Evolutionary conservation across 1,140 invertebrate species (phyloP).

Genomic region (Musca domestica): DNA sequence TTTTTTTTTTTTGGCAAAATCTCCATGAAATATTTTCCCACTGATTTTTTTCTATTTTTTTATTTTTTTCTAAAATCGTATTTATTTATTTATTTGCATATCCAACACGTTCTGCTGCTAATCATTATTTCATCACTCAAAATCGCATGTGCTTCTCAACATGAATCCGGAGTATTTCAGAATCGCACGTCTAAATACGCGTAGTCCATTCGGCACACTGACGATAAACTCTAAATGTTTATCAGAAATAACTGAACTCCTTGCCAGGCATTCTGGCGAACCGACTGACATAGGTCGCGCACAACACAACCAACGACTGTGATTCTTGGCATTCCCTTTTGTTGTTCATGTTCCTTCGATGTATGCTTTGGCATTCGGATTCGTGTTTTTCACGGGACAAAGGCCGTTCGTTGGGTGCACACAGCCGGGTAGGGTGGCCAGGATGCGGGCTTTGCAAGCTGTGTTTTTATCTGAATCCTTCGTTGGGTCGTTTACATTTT

Average conservation of each 20-base stretch:
- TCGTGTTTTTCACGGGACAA: background rate
- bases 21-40: too few species aligned
- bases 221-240: conserved; percentile 28
- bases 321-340: background rate
- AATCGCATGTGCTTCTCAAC: too few species aligned
- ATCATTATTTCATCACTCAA: too few species aligned
- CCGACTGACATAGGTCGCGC: conserved; percentile 5
- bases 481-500: too few species aligned
- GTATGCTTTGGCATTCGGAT: background rate
- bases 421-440: too few species aligned
- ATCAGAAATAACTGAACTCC: conserved; percentile 22
- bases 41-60: too few species aligned
- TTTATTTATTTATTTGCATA: too few species aligned
- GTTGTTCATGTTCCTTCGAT: background rate
- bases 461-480: too few species aligned
- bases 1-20: too few species aligned
- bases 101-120: too few species aligned
- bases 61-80: too few species aligned
- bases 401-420: background rate
- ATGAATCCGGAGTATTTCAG: conserved; percentile 9
- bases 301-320: background rate
- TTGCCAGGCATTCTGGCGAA: conserved; percentile 8
- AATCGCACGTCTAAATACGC: conserved; percentile 26
- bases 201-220: conserved; percentile 28
- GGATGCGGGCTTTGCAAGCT: too few species aligned